Base-by-base conservation (phyloP, 2,888 invertebrate species). In the Macrosoma leucophasiata region DNA sequence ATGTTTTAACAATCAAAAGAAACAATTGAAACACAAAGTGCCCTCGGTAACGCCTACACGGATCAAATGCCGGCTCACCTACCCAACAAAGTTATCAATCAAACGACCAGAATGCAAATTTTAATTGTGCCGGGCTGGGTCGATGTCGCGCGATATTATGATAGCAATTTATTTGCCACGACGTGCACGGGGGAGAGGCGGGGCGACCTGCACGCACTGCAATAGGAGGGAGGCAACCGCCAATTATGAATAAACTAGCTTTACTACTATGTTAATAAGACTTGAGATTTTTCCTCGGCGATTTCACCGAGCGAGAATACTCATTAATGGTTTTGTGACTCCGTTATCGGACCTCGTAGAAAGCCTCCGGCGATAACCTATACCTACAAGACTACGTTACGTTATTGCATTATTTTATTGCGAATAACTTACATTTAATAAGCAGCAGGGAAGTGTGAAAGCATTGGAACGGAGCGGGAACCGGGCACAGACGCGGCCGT, bases 201-300 rank as follows among this genome's bases (percentile, higher is more conserved):
- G 67, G 52, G 60, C 60, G 43, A 45, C 43, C 50, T 56, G 62
- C 63, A 55, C 59, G 58, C 62, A 57, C 56, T 52, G 54, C 59
- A 50, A 58, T 46, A 46, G 66, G 74, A 57, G 71, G 70, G 73
- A 68, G 62, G 62, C 62, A 67, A 68, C 71, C 64, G 68, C 64
- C 75, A 81, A 78, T 81, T 84, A 81, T 77, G 71, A 79, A 73
- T 75, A 79, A 78, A 82, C 81, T 71, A 78, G 82, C 72, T 75
- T 57, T 61, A 71, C 84, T 62, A 62, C 79, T 79, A 79, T 82
- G 79, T 65, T 76, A 82, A 82, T 82, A 71, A 63, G 65, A 56
- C 67, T 61, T 68, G 64, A 74, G 70, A 78, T 81, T 82, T 79
- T 82, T 81, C 78, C 79, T 66, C 54, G 46, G 46, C 72, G 74